Evolutionary conservation across 1,140 invertebrate genomes (phyloP), one percentile per base, ranked within the genome.

Genomic region (Nylanderia fulva): DNA sequence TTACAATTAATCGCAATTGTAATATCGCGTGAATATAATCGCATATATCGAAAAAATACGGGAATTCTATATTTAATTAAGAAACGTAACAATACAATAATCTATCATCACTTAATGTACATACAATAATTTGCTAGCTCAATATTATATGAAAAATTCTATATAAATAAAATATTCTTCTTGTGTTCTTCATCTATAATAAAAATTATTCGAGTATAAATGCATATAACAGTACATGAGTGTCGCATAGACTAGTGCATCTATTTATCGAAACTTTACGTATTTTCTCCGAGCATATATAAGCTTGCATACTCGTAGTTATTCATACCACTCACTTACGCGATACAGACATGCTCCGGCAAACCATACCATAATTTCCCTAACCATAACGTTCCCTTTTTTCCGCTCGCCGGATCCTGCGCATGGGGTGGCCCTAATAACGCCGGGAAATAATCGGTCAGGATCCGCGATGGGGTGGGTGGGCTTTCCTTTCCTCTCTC

Each of bases 381-480:
- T 80, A 80, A 80, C 77, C 77, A 80, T 69, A 80, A 69, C 77
- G 48, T 71, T 71, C 63, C 56, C 64, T 68, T 66, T 77, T 42
- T 68, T 68, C 75, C 74, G 52, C n/a, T 58, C 45, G 52, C 48
- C 60, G 42, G 56, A 79, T 21, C 11, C 48, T 52, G 33, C 76
- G 27, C n/a, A 48, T 54, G 27, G 54, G 56, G 69, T 66, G 77
- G 60, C 68, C 39, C 42, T 71, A 82, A 82, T 56, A 68, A 39
- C 33, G 36, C 24, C 60, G 80, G 52, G 29, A 60, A 33, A 54
- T 80, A 72, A 85, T 85, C 63, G 63, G 27, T 71, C 77, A 24
- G 45, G 60, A 2, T 80, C 36, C 33, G 29, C 68, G 79, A 72
- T 52, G 58, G 48, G 39, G 63, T 36, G 63, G 27, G 21, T n/a